Evolutionary conservation across 2,888 invertebrate species (phyloP), one percentile per base, ranked within the genome.

Genomic region (Pyrrhia umbra): DNA sequence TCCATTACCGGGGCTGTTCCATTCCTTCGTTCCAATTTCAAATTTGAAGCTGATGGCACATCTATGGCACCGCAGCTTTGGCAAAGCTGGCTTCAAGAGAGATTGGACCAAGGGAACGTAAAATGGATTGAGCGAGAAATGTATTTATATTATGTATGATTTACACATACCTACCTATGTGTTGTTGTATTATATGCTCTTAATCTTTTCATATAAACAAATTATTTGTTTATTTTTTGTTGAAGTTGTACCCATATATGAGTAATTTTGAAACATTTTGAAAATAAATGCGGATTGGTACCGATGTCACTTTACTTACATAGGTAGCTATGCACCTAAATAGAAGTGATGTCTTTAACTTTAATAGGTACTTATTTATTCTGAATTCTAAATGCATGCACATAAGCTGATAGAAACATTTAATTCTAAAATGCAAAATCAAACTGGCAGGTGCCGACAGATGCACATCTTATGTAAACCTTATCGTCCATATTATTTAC

Each of bases 21-120:
- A 90, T 93, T 94, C 93, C 91, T 94, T 93, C 93, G 92, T 94
- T 93, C 94, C 94, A 95, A 94, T 94, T 95, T 92, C 89, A 93
- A 95, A 94, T 94, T 94, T 94, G 91, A 91, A 92, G 91, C 91
- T 91, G 91, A 91, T 89, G 90, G 88, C 84, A 85, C 89, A 89
- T 91, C 90, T 92, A 89, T 91, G 89, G 86, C 72, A 89, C 91
- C 92, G 87, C 92, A 90, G 88, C 88, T 86, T 88, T 78, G 74
- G 72, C 60, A 75, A 73, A 75, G 76, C 73, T 70, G 76, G 80
- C 73, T 81, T 75, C 77, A 65, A n/a, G 77, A 65, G 79, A 82
- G 83, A 84, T 85, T 86, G 82, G 77, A 83, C 74, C 68, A 77
- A 75, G 60, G 64, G 57, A 68, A 66, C 50, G 58, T 63, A 71